Conservation (phyloP, 2,888 invertebrate genomes). For the Drosophila demipolita region DNA sequence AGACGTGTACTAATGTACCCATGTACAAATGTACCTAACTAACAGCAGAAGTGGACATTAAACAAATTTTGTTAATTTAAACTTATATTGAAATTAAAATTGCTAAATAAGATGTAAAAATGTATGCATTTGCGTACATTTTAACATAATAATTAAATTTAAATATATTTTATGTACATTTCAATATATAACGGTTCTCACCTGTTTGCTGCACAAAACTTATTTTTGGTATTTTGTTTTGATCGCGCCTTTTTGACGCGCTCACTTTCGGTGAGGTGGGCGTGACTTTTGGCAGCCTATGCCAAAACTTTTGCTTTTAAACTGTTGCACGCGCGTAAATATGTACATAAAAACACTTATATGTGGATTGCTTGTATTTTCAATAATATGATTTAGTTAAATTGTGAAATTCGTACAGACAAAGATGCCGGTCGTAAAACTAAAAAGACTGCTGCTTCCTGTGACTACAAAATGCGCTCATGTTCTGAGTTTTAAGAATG, state of each 20-base stretch:
- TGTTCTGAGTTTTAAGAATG: slow-evolving; percentile 27
- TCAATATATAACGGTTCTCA: slow-evolving; percentile 12
- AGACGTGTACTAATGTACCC: not conserved
- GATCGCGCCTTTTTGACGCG: slow-evolving; percentile 49
- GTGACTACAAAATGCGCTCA: slow-evolving; percentile 23
- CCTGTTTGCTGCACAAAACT: slow-evolving; percentile 34
- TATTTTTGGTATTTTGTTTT: slow-evolving; percentile 58
- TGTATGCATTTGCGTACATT: not conserved
- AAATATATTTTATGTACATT: not conserved
- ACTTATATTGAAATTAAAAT: not conserved
- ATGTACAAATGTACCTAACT: not conserved
- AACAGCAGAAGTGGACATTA: not conserved
- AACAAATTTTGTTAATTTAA: not conserved
- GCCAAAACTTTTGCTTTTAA: slow-evolving; percentile 21
- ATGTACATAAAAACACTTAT: not conserved
- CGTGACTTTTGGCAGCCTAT: slow-evolving; percentile 11
- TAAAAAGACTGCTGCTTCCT: slow-evolving; percentile 53
- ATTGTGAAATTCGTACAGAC: slow-evolving; percentile 20
- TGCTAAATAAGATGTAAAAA: not conserved
- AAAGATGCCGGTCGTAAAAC: slow-evolving; percentile 51
- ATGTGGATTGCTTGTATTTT: slow-evolving; percentile 4
- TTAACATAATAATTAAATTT: not conserved
- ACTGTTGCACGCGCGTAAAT: slow-evolving; percentile 3
- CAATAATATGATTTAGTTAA: not conserved
- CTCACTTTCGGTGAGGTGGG: slow-evolving; percentile 13